phyloP scores from a whole-genome alignment of 2,113 vertebrate species.

The Cephalopholis sonnerati region DNA sequence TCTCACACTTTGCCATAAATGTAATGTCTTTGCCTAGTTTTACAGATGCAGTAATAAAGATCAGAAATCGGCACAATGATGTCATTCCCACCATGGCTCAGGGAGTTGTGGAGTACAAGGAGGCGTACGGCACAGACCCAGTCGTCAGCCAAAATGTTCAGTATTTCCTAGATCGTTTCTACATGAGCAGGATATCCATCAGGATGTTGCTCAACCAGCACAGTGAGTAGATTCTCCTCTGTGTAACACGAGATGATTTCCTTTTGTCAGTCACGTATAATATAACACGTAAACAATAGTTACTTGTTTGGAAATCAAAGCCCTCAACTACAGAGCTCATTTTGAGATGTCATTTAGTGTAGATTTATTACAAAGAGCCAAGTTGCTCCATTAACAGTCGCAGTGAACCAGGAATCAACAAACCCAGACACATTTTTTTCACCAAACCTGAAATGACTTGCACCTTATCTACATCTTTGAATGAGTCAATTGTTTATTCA shows the following conservation, averaged over 20 bases:
- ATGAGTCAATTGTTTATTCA: not conserved
- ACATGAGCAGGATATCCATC: conserved; percentile 99
- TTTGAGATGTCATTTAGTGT: not conserved
- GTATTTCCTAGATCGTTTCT: conserved; percentile 99
- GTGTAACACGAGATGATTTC: too few relatives aligned
- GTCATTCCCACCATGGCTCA: conserved; percentile 99
- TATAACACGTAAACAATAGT: not conserved
- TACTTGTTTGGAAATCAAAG: not conserved
- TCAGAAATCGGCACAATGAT: conserved; percentile 97
- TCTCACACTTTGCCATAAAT: not conserved
- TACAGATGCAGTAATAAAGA: conserved; percentile 94
- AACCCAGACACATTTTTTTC: not conserved
- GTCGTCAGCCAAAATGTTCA: conserved; percentile 97
- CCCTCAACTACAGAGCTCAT: too few relatives aligned
- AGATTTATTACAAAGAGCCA: not conserved
- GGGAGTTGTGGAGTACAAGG: conserved; percentile 96
- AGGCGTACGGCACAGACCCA: conserved; percentile 94
- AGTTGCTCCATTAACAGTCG: too few relatives aligned
- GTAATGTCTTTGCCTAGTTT: conserved; percentile 83
- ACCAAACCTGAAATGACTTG: not conserved
- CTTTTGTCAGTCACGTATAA: not conserved
- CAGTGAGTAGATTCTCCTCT: conserved; percentile 86
- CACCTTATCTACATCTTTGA: not conserved
- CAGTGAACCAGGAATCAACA: not conserved
- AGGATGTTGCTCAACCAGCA: conserved; percentile 99